Base-by-base conservation (phyloP, 2,797 vertebrate species). In the Ctenochaetus hawaiiensis region DNA sequence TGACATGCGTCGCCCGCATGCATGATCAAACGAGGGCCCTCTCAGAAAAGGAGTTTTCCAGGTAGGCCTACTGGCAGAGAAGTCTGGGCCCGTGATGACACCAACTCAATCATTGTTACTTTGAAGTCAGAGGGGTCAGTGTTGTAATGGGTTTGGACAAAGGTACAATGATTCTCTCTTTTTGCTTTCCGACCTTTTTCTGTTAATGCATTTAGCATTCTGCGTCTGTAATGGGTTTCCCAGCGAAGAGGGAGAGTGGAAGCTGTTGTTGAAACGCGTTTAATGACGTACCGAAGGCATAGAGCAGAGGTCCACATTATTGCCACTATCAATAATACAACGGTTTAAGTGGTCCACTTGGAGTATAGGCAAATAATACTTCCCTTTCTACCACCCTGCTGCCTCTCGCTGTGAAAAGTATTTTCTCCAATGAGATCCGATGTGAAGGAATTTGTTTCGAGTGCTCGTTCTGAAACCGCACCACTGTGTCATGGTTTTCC, bases 161-260 rank as follows among this genome's bases (percentile, higher is more conserved):
- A 92, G 86, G 88, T 91, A 94, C 89, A 92, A 80, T 90, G 89
- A 93, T 89, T 91, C 87, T 85, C 80, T 86, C 81, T 83, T 87
- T 88, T 80, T 77, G 75, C 88, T 89, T 85, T 58, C 82, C 60
- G 64, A 88, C 90, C 75, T 70, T 84, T 89, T 90, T 88, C 92
- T 90, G 87, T 82, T 94, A 94, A 95, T 94, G 93, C 75, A 53
- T 94, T 95, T 94, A 94, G 90, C 93, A 92, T 94, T 90, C 91
- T 72, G 64, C 43, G 45, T 75, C 75, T 51, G 78, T 94, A 95
- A 95, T 93, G 92, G 88, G 11, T 94, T 95, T 94, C 89, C 94
- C 94, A 94, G 93, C 23, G 39, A 85, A 77, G 81, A 68, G 69
- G 81, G 75, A 79, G 86, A 87, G 87, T 84, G 85, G 88, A 90